Evolutionary conservation across 2,888 invertebrate species (phyloP).

Genomic region (Eupithecia subumbrata): DNA sequence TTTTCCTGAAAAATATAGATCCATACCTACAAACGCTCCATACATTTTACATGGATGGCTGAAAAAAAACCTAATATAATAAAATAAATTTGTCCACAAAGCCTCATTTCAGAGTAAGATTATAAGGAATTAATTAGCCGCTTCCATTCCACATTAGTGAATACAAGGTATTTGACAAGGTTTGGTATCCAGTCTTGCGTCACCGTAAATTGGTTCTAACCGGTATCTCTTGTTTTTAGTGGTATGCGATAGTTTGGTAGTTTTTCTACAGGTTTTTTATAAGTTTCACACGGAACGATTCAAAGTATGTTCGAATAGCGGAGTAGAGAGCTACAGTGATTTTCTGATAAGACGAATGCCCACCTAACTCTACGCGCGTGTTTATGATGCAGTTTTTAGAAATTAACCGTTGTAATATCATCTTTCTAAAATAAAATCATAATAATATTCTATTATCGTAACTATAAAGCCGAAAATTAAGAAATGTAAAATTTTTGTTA

Average conservation of each 20-base stretch:
- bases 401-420: too few species aligned
- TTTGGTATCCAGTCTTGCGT: constrained; percentile 17
- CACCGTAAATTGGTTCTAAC: constrained; percentile 28
- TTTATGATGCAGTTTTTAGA: too few species aligned
- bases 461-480: too few species aligned
- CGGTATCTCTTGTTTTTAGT: constrained; percentile 17
- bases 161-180: constrained; percentile 18
- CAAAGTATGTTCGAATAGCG: not conserved
- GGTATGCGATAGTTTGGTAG: constrained; percentile 21
- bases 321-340: not conserved
- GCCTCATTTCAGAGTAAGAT: not conserved
- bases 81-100: not conserved
- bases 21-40: too few species aligned
- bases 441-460: too few species aligned
- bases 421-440: too few species aligned
- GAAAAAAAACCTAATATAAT: not conserved
- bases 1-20: too few species aligned
- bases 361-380: not conserved
- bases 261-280: constrained; percentile 16
- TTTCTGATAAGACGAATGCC: not conserved
- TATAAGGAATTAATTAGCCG: not conserved
- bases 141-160: constrained; percentile 14
- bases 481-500: too few species aligned
- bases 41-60: too few species aligned
- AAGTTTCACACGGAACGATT: constrained; percentile 6